Evolutionary conservation across 2,888 invertebrate genomes (phyloP).

Genomic region (Sphecodes monilicornis): DNA sequence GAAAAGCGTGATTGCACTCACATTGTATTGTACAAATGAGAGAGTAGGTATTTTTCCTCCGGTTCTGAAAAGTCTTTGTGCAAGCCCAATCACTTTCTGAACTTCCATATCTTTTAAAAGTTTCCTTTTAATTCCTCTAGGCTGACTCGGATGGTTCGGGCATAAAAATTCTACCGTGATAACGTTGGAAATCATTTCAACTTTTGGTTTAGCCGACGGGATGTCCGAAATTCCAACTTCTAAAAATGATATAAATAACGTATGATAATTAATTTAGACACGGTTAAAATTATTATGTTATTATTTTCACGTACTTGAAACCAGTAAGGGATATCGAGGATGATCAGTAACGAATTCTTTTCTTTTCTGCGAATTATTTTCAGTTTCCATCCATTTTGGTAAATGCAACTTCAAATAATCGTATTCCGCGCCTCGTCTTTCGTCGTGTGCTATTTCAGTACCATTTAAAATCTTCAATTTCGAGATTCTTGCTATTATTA

Average conservation of each 20-base stretch:
- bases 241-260: slow-evolving; percentile 82
- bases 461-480: slow-evolving; percentile 91
- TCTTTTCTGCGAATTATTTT: slow-evolving; percentile 84
- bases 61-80: slow-evolving; percentile 90
- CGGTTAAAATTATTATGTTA: not conserved
- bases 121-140: slow-evolving; percentile 87
- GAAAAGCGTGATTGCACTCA: slow-evolving; percentile 69
- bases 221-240: slow-evolving; percentile 93
- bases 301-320: slow-evolving; percentile 88
- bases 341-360: slow-evolving; percentile 88
- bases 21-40: slow-evolving; percentile 83
- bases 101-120: slow-evolving; percentile 92
- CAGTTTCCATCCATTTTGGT: slow-evolving; percentile 89
- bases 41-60: slow-evolving; percentile 84
- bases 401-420: slow-evolving; percentile 95
- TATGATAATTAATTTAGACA: slow-evolving; percentile 2
- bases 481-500: slow-evolving; percentile 93
- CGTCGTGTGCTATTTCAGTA: slow-evolving; percentile 88
- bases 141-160: slow-evolving; percentile 85
- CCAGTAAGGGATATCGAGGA: slow-evolving; percentile 90
- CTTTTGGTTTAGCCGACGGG: slow-evolving; percentile 90
- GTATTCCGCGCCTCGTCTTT: slow-evolving; percentile 94
- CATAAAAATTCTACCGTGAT: slow-evolving; percentile 86
- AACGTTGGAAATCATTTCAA: slow-evolving; percentile 86
- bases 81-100: slow-evolving; percentile 92